Conservation (phyloP, 1,140 invertebrate species). For the Polyergus mexicanus region DNA sequence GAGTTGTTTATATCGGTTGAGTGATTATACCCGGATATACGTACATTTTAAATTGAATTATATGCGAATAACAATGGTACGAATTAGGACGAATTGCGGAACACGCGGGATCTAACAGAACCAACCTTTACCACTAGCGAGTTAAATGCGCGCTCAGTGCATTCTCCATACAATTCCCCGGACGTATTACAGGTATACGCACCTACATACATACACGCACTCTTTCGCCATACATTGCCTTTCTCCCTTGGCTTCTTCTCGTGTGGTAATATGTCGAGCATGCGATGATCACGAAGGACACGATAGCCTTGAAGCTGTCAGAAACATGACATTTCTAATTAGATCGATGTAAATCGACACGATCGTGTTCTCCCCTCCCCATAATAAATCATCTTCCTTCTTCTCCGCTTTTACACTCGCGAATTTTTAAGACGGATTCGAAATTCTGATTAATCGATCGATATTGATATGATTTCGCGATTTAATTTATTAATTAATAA, state of each 20-base stretch:
- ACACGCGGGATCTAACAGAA: conserved; percentile 20
- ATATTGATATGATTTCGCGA: not conserved
- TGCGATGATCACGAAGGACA: conserved; percentile 58
- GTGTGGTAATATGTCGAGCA: conserved; percentile 57
- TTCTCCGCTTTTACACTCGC: not conserved
- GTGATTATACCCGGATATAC: not conserved
- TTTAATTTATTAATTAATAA: not conserved
- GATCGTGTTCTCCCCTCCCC: not conserved
- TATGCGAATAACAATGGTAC: conserved; percentile 40
- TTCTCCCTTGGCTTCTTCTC: conserved; percentile 41
- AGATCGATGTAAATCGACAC: conserved; percentile 54
- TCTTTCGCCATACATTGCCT: conserved; percentile 33
- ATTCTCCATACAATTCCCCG: conserved; percentile 47
- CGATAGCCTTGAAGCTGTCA: conserved; percentile 52
- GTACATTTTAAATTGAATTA: conserved; percentile 18
- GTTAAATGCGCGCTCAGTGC: conserved; percentile 54
- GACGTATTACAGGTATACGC: not conserved
- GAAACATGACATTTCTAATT: conserved; percentile 48
- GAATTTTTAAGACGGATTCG: not conserved
- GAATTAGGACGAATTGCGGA: conserved; percentile 55
- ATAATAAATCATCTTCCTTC: not conserved
- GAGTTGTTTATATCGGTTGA: not conserved
- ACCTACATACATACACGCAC: not conserved
- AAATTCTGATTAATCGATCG: not conserved
- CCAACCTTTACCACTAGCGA: conserved; percentile 39